Percentiles rank a stretch among this genome's conserved stretches.
Evolutionary conservation across 2,113 vertebrate genomes (phyloP).

Genomic region (Podilymbus podiceps): DNA sequence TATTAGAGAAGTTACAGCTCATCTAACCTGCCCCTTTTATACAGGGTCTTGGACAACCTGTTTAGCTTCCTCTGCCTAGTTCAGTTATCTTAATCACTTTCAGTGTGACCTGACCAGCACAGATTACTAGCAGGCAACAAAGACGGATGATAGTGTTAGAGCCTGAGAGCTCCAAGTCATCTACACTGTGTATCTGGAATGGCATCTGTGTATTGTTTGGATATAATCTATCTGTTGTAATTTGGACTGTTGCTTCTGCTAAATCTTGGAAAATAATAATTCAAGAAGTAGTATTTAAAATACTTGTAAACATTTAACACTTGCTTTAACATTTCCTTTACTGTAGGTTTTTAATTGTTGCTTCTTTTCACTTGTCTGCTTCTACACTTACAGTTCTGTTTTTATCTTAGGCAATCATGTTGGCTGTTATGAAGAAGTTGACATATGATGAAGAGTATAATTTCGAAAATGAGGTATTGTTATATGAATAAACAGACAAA

Average conservation of each 20-base stretch:
- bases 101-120: not conserved
- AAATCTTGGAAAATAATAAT: not conserved
- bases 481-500: not conserved
- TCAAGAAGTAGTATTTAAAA: not conserved
- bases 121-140: not conserved
- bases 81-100: not conserved
- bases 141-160: not conserved
- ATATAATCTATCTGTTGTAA: not conserved
- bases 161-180: not conserved
- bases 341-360: not conserved
- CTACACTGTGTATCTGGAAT: not conserved
- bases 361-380: not conserved
- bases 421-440: constrained; percentile 96
- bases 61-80: not conserved
- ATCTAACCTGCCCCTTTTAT: not conserved
- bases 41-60: not conserved
- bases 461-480: constrained; percentile 94
- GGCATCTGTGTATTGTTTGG: not conserved
- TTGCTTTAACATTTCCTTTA: not conserved
- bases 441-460: constrained; percentile 99
- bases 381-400: not conserved
- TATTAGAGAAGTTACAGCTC: not conserved
- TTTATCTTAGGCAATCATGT: constrained; percentile 87
- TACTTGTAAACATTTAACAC: not conserved
- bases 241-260: not conserved